Conservation (phyloP, 2,888 invertebrate genomes). For the Drosophila nr. perissopoda region DNA sequence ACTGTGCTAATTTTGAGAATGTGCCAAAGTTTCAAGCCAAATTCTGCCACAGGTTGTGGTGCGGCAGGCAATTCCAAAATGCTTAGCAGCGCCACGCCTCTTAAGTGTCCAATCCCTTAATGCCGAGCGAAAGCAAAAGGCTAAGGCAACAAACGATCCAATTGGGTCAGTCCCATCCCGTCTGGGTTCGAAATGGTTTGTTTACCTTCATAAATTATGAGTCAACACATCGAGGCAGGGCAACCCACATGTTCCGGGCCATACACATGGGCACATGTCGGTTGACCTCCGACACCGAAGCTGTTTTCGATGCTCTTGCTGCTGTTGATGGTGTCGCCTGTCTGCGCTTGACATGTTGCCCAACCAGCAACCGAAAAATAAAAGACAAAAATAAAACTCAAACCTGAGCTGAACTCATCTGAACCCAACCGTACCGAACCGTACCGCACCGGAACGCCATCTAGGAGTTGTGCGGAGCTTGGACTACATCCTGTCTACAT, state of each 20-base stretch:
- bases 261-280: constrained; percentile 44
- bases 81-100: constrained; percentile 30
- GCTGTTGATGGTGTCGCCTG: constrained; percentile 47
- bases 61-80: constrained; percentile 28
- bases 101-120: constrained; percentile 57
- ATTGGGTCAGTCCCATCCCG: constrained; percentile 10
- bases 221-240: constrained; percentile 42
- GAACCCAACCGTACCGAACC: constrained; percentile 20
- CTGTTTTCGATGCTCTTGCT: constrained; percentile 17
- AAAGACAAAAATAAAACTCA: constrained; percentile 17
- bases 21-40: constrained; percentile 46
- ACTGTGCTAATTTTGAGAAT: constrained; percentile 66
- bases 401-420: constrained; percentile 23
- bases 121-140: constrained; percentile 30
- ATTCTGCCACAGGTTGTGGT: constrained; percentile 52
- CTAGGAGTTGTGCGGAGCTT: constrained; percentile 30
- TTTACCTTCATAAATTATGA: constrained; percentile 81
- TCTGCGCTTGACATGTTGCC: constrained; percentile 41
- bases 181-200: constrained; percentile 69
- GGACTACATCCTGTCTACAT: constrained; percentile 15
- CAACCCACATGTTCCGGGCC: constrained; percentile 49
- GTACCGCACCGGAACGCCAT: constrained; percentile 37
- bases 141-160: constrained; percentile 23
- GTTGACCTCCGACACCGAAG: constrained; percentile 55
- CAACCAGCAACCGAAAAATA: constrained; percentile 13